Conservation (phyloP, 2,888 invertebrate species). For the Anticlea derivata region DNA sequence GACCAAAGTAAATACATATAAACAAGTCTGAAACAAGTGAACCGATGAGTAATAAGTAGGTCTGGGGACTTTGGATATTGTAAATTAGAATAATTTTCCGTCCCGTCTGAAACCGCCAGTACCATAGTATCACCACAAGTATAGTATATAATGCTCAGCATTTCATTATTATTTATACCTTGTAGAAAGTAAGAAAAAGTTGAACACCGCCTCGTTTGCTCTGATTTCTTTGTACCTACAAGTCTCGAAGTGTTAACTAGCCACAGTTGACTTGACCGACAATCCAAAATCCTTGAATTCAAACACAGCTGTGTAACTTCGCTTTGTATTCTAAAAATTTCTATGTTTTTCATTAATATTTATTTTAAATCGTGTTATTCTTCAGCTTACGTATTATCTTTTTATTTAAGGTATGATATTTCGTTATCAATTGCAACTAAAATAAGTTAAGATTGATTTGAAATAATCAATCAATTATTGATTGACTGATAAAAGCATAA, state of each 20-base stretch:
- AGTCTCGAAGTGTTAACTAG: not conserved
- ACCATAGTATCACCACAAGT: no score
- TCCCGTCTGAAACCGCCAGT: not conserved
- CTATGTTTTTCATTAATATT: not conserved
- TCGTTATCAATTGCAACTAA: not conserved
- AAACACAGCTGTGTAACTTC: slow-evolving; percentile 4
- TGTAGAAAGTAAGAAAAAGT: slow-evolving; percentile 34
- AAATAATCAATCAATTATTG: not conserved
- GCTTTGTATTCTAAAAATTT: not conserved
- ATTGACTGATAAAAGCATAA: no score
- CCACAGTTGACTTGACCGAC: slow-evolving; percentile 17
- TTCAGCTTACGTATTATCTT: no score
- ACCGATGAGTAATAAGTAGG: slow-evolving; percentile 48
- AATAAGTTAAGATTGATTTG: slow-evolving; percentile 1
- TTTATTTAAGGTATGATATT: no score
- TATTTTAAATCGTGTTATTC: not conserved
- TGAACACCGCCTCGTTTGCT: slow-evolving; percentile 11
- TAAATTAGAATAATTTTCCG: slow-evolving; percentile 1
- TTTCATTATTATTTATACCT: not conserved
- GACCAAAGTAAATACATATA: not conserved
- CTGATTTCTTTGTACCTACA: slow-evolving; percentile 17
- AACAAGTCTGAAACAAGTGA: slow-evolving; percentile 44
- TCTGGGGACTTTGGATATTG: not conserved
- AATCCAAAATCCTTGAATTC: slow-evolving; percentile 28
- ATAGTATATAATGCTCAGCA: no score